These are phyloP conservation scores for Tyria jacobaeae DNA, from an alignment of 2,888 invertebrate species.

Conservation along the genomic window DNA sequence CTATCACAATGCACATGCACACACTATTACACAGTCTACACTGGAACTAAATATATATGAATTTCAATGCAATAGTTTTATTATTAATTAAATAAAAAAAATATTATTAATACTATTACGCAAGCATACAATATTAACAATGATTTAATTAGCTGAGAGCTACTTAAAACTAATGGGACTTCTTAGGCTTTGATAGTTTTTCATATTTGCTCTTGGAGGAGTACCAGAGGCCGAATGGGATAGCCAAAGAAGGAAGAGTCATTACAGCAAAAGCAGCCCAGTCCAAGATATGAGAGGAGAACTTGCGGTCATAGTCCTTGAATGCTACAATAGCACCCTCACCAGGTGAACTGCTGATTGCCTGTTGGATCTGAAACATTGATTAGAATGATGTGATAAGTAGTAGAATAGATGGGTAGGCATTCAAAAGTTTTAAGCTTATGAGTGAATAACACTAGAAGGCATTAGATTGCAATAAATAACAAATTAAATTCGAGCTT, in stretches of 20 bases:
- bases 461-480: too few relatives aligned
- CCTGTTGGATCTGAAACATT: constrained; percentile 88
- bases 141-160: constrained; percentile 51
- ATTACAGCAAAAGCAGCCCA: constrained; percentile 99
- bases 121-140: constrained; percentile 63
- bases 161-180: constrained; percentile 79
- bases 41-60: not conserved
- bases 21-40: not conserved
- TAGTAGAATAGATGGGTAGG: not conserved
- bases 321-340: constrained; percentile 97
- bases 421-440: too few relatives aligned
- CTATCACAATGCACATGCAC: not conserved
- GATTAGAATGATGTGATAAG: not conserved
- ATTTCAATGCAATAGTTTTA: too few relatives aligned
- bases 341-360: constrained; percentile 95
- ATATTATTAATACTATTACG: not conserved
- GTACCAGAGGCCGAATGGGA: constrained; percentile 98
- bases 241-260: constrained; percentile 97
- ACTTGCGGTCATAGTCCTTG: constrained; percentile 97
- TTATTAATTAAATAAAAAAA: too few relatives aligned
- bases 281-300: constrained; percentile 98
- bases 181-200: constrained; percentile 91
- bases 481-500: too few relatives aligned
- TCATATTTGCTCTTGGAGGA: constrained; percentile 98
- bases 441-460: too few relatives aligned